Evolutionary conservation across 2,113 vertebrate genomes (phyloP).

Genomic region (Carassius carassius): DNA sequence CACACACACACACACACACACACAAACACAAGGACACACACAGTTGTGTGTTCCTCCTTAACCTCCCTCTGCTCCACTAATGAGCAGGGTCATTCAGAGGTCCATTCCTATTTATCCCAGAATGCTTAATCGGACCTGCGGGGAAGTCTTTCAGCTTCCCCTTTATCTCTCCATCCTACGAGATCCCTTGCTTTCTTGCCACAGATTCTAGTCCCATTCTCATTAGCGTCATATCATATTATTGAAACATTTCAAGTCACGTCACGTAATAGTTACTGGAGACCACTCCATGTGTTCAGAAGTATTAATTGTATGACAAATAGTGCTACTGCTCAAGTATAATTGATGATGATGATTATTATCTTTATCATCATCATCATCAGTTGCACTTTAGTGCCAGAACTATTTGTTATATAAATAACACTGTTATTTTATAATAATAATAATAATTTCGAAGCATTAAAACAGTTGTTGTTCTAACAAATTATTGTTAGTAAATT

Average conservation of each 20-base stretch:
- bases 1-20: not conserved
- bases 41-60: slow-evolving; percentile 14
- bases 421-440: too few species aligned
- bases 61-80: slow-evolving; percentile 63
- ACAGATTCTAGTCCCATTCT: not conserved
- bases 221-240: not conserved
- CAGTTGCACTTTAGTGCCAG: not conserved
- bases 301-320: not conserved
- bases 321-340: not conserved
- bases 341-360: not conserved
- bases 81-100: slow-evolving; percentile 64
- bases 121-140: slow-evolving; percentile 54
- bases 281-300: not conserved
- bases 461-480: not conserved
- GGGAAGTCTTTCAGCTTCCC: slow-evolving; percentile 39
- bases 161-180: slow-evolving; percentile 18
- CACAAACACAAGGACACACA: slow-evolving; percentile 25
- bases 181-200: slow-evolving; percentile 12
- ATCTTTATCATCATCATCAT: too few species aligned
- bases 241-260: not conserved
- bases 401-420: not conserved
- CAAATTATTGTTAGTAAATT: not conserved
- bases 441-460: not conserved
- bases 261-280: too few species aligned
- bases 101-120: slow-evolving; percentile 62